These are phyloP conservation scores for Drosophila falleni DNA, from an alignment of 2,888 invertebrate species.

Conservation along the genomic window DNA sequence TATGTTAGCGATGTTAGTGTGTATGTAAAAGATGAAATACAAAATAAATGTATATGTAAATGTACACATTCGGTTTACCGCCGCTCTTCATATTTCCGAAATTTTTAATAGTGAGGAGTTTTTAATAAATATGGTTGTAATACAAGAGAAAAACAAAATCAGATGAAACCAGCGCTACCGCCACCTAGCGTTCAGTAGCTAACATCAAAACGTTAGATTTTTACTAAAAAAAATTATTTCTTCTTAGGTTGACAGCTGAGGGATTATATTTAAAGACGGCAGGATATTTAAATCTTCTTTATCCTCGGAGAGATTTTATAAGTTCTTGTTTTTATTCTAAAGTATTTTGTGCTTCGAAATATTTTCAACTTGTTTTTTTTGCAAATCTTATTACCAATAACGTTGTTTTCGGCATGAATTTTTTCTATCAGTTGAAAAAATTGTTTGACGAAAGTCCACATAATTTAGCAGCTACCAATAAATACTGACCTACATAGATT, in stretches of 20 bases:
- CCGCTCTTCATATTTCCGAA: too few species aligned
- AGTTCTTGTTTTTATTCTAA: background rate
- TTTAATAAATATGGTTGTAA: too few species aligned
- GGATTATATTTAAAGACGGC: too few species aligned
- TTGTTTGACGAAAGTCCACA: background rate
- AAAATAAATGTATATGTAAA: too few species aligned
- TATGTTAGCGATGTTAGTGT: background rate
- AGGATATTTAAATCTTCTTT: background rate
- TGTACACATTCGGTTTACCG: too few species aligned
- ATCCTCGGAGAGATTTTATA: background rate
- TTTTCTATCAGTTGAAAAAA: conserved; percentile 18
- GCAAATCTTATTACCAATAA: conserved; percentile 31
- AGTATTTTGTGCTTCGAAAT: background rate
- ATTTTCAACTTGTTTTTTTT: background rate
- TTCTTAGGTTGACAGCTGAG: background rate
- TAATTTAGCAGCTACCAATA: background rate
- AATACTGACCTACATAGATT: conserved; percentile 42
- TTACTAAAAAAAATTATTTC: background rate
- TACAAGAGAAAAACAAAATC: too few species aligned
- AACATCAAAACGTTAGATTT: background rate
- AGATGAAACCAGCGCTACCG: too few species aligned
- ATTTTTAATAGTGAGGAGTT: too few species aligned
- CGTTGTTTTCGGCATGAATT: background rate
- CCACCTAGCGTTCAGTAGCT: too few species aligned
- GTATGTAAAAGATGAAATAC: background rate